Conservation (phyloP, 2,888 invertebrate genomes). For the Mycalesis mineus region DNA sequence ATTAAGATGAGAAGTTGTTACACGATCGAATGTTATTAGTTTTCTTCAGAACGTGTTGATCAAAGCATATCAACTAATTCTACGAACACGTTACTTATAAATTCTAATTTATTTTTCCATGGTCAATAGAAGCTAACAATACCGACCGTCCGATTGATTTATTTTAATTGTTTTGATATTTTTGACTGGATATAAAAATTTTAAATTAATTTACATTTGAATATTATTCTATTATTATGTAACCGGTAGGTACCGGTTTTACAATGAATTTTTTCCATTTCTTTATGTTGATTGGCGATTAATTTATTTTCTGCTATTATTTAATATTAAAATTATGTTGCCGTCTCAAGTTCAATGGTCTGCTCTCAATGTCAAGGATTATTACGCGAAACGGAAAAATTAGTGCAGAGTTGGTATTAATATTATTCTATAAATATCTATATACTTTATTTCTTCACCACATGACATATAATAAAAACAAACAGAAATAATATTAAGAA, state of each 20-base stretch:
- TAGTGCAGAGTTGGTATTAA: neutral
- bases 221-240: neutral
- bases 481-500: too few relatives aligned
- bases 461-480: too few relatives aligned
- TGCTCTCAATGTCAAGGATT: constrained; percentile 23
- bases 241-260: neutral
- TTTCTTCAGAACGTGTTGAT: too few relatives aligned
- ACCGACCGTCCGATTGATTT: too few relatives aligned
- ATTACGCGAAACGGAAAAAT: constrained; percentile 16
- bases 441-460: too few relatives aligned
- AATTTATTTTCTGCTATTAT: neutral
- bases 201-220: neutral
- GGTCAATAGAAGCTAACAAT: too few relatives aligned
- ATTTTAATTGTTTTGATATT: neutral
- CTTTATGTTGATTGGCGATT: constrained; percentile 5
- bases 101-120: too few relatives aligned
- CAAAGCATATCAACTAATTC: too few relatives aligned
- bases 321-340: neutral
- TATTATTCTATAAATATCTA: too few relatives aligned
- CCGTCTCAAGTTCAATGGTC: constrained; percentile 17
- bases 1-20: too few relatives aligned
- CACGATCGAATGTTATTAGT: too few relatives aligned
- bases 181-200: neutral
- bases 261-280: constrained; percentile 9
- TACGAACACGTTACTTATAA: too few relatives aligned